These are phyloP conservation scores for Proterorhinus semilunaris DNA, from an alignment of 2,113 vertebrate genomes.

Conservation along the genomic window DNA sequence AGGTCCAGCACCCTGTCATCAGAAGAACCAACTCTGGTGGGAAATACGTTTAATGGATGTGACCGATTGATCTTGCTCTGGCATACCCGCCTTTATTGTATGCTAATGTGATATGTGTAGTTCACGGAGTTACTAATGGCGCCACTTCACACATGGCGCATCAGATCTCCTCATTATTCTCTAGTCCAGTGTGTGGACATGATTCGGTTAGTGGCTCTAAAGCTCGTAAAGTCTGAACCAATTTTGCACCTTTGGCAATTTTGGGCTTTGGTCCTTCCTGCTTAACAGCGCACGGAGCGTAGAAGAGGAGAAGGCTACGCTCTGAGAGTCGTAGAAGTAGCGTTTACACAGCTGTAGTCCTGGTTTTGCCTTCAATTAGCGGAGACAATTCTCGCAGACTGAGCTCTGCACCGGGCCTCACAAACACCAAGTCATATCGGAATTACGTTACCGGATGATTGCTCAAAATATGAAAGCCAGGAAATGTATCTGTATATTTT, in stretches of 20 bases:
- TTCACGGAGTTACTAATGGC: not conserved
- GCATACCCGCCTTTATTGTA: not conserved
- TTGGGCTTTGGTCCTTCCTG: too few relatives aligned
- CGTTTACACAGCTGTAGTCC: too few relatives aligned
- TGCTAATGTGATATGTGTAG: not conserved
- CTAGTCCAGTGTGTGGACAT: slow-evolving; percentile 11
- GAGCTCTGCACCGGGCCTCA: too few relatives aligned
- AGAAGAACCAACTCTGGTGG: not conserved
- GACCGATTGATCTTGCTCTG: not conserved
- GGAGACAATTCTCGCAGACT: too few relatives aligned
- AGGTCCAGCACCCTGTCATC: not conserved
- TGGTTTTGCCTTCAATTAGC: too few relatives aligned
- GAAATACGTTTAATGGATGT: not conserved
- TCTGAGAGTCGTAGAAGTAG: too few relatives aligned
- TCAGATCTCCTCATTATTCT: not conserved
- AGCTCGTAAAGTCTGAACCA: not conserved
- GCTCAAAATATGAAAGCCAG: too few relatives aligned
- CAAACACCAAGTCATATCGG: too few relatives aligned
- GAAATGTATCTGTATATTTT: too few relatives aligned
- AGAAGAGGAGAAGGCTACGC: too few relatives aligned
- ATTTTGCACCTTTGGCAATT: not conserved
- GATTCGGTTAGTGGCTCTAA: not conserved
- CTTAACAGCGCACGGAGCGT: too few relatives aligned
- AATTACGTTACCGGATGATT: too few relatives aligned
- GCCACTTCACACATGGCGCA: not conserved